Evolutionary conservation across 2,797 vertebrate species (phyloP).

Genomic region (Cryptoprocta ferox): DNA sequence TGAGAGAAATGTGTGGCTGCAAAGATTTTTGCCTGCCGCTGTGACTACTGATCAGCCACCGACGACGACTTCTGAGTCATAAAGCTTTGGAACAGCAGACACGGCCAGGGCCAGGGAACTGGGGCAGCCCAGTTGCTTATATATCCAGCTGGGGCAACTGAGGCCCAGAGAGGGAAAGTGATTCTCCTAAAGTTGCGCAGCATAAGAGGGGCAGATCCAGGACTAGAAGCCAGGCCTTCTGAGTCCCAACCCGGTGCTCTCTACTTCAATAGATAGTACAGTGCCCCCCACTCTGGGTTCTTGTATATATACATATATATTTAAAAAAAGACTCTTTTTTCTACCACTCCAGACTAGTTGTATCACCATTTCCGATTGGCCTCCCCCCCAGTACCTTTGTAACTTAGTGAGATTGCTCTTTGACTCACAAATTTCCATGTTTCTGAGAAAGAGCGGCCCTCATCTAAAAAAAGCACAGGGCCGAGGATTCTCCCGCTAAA

Average conservation of each 20-base stretch:
- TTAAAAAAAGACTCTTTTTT: background rate
- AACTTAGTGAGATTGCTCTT: background rate
- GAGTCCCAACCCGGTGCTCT: background rate
- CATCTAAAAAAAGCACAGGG: background rate
- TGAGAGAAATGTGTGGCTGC: background rate
- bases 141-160: background rate
- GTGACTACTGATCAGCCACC: background rate
- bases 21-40: background rate
- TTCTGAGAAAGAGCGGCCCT: background rate
- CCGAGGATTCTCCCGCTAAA: background rate
- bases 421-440: background rate
- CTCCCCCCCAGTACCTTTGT: background rate
- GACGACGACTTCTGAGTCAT: background rate
- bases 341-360: background rate
- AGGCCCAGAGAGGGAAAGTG: background rate
- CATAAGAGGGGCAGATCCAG: background rate
- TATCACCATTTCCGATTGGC: background rate
- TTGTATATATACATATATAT: too few species aligned
- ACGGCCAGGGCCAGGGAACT: background rate
- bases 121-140: background rate
- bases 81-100: background rate
- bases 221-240: background rate
- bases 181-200: background rate
- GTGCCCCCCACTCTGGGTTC: background rate
- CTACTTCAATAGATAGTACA: background rate